phyloP scores from a whole-genome alignment of 2,113 vertebrate species.

The Psittacara wagleri region DNA sequence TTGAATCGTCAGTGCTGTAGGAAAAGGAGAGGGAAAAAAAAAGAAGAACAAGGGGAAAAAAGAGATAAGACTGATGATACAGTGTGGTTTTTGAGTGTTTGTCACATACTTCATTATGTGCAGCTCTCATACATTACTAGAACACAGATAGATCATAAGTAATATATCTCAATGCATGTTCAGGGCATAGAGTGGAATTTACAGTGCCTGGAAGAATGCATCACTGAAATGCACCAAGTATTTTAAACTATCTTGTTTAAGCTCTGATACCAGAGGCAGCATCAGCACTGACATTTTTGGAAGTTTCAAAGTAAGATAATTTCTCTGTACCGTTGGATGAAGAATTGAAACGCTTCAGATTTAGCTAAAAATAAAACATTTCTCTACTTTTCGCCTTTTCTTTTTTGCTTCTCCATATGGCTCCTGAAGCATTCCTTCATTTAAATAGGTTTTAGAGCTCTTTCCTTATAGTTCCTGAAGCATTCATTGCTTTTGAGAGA shows the following conservation, averaged over 20 bases:
- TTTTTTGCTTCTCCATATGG: constrained; percentile 77
- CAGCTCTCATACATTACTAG: not conserved
- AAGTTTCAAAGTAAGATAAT: constrained; percentile 70
- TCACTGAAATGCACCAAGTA: not conserved
- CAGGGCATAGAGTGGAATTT: constrained; percentile 26
- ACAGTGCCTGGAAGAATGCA: constrained; percentile 31
- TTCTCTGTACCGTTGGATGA: constrained; percentile 62
- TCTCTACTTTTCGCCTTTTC: constrained; percentile 62
- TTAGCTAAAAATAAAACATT: constrained; percentile 75
- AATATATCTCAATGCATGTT: constrained; percentile 14
- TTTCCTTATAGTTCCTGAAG: constrained; percentile 78
- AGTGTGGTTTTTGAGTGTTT: constrained; percentile 20
- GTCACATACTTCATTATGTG: constrained; percentile 35
- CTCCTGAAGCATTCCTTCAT: constrained; percentile 77
- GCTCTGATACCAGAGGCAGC: constrained; percentile 37
- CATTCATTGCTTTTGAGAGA: constrained; percentile 77
- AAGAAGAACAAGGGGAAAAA: not conserved
- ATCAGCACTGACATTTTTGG: constrained; percentile 54
- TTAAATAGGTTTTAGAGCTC: constrained; percentile 81
- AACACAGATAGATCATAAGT: constrained; percentile 17
- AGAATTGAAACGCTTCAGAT: constrained; percentile 65
- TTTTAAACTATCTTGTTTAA: constrained; percentile 38
- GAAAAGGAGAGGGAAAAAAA: not conserved
- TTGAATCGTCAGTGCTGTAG: constrained; percentile 55
- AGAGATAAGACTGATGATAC: not conserved